Conservation (phyloP, 2,797 vertebrate genomes). For the Pelobates cultripes region DNA sequence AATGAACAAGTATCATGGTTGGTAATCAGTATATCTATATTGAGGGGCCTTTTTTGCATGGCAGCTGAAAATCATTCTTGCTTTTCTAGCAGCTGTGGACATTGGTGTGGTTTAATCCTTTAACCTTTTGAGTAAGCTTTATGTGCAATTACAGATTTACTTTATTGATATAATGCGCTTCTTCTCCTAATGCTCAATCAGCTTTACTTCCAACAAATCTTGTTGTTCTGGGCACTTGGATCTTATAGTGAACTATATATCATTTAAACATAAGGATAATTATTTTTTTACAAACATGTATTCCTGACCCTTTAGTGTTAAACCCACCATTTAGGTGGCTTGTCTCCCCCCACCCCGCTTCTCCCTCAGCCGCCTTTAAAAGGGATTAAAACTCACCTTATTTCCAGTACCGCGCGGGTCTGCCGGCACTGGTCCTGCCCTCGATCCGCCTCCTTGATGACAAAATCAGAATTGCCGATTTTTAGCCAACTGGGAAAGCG, state of each 20-base stretch:
- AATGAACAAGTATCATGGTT: background rate
- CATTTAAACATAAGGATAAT: too few species aligned
- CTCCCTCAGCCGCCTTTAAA: too few species aligned
- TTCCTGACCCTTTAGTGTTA: too few species aligned
- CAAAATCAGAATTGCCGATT: too few species aligned
- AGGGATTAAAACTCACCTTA: too few species aligned
- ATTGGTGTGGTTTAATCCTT: slow-evolving; percentile 27
- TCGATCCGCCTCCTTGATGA: too few species aligned
- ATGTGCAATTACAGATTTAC: slow-evolving; percentile 22
- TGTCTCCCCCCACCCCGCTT: too few species aligned
- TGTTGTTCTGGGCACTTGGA: background rate
- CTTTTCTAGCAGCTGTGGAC: background rate
- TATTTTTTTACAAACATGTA: too few species aligned
- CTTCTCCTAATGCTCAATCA: background rate
- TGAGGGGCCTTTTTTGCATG: background rate
- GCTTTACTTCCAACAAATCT: background rate
- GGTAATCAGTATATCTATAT: background rate
- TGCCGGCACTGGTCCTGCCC: too few species aligned
- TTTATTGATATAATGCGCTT: slow-evolving; percentile 17
- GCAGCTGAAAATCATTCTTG: background rate
- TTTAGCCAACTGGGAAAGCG: too few species aligned
- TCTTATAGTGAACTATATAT: background rate
- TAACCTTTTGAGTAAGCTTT: slow-evolving; percentile 29
- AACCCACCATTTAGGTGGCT: too few species aligned
- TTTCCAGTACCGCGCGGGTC: too few species aligned